Evolutionary conservation across 2,797 vertebrate species (phyloP).

Genomic region (Gymnopithys bicolor): DNA sequence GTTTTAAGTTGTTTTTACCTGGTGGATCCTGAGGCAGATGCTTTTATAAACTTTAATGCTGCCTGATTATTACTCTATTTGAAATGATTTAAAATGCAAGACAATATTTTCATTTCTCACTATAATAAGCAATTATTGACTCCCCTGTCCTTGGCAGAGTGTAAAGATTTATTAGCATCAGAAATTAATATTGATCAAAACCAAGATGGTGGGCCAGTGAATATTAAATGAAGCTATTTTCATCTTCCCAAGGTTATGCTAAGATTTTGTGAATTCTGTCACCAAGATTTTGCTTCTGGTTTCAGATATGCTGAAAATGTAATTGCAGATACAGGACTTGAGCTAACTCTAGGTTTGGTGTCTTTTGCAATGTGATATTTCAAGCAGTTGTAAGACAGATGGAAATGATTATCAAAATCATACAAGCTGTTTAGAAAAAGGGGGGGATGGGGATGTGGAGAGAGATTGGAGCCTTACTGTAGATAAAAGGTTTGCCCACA

Average conservation of each 20-base stretch:
- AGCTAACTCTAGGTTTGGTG: neutral
- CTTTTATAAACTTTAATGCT: neutral
- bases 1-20: neutral
- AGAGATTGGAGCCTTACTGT: neutral
- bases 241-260: conserved; percentile 14
- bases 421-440: neutral
- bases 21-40: neutral
- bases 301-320: neutral
- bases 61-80: neutral
- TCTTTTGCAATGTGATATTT: neutral
- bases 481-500: neutral
- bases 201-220: neutral
- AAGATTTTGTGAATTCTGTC: conserved; percentile 16
- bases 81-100: neutral
- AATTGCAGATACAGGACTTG: neutral
- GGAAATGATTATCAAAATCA: conserved; percentile 1
- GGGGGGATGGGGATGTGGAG: fast-evolving
- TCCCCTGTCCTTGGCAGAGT: conserved; percentile 11
- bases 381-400: neutral
- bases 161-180: conserved; percentile 53
- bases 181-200: conserved; percentile 64
- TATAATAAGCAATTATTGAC: conserved; percentile 34
- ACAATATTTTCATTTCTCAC: neutral
- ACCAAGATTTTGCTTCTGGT: neutral
- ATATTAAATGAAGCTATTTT: conserved; percentile 40